Evolutionary conservation across 2,113 vertebrate genomes (phyloP).

Genomic region (Trichechus manatus): DNA sequence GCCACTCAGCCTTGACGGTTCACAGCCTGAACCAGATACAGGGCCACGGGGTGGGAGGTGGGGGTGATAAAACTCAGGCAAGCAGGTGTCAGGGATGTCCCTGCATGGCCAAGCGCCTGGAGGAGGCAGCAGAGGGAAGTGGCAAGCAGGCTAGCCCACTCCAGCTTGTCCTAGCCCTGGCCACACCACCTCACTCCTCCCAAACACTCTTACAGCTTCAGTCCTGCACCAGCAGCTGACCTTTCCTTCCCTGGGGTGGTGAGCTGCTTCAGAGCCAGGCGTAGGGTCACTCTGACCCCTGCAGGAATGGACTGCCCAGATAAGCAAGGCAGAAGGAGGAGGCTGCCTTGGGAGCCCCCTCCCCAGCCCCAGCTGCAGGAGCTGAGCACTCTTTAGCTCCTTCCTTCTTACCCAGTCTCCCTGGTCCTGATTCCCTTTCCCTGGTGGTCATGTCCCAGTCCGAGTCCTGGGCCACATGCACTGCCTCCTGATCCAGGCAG

Average conservation of each 20-base stretch:
- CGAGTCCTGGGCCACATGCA: not conserved
- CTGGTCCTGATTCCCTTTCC: not conserved
- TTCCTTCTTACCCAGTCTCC: not conserved
- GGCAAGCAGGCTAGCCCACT: not conserved
- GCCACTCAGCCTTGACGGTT: not conserved
- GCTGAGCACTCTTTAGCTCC: not conserved
- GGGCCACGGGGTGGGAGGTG: not conserved
- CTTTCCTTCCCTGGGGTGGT: not conserved
- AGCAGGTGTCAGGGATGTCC: not conserved
- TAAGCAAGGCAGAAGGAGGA: not conserved
- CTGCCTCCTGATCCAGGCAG: not conserved
- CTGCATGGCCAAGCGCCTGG: not conserved
- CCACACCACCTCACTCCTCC: not conserved
- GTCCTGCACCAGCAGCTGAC: not conserved
- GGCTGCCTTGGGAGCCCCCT: not conserved
- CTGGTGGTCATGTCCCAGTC: not conserved
- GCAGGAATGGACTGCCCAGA: not conserved
- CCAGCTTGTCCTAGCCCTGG: not conserved
- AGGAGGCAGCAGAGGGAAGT: slow-evolving; percentile 6
- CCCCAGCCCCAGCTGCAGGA: slow-evolving; percentile 73
- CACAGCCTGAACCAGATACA: not conserved
- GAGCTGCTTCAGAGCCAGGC: slow-evolving; percentile 15
- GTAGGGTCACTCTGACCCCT: not conserved
- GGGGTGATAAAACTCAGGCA: not conserved
- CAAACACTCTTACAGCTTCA: not conserved